These are phyloP conservation scores for Crotalus tigris DNA, from an alignment of 2,113 vertebrate species.

Conservation along the genomic window DNA sequence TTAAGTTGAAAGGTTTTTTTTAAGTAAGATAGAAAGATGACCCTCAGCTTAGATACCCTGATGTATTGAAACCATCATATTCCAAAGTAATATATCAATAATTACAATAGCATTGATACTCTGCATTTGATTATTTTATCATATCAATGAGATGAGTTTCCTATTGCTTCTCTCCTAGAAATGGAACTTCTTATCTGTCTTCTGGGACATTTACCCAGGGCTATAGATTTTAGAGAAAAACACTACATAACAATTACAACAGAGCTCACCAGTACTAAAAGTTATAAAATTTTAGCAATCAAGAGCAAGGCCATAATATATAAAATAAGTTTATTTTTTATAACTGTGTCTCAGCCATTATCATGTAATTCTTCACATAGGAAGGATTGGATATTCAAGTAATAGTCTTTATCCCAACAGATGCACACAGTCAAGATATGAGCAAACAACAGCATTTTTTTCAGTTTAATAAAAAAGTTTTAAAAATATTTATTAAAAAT, in stretches of 20 bases:
- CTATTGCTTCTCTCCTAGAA: not conserved
- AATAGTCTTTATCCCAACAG: not conserved
- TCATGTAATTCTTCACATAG: not conserved
- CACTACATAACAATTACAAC: not conserved
- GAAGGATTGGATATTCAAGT: not conserved
- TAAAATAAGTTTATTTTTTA: not conserved
- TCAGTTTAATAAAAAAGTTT: no score
- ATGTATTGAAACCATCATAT: not conserved
- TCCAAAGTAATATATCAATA: not conserved
- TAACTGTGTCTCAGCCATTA: not conserved
- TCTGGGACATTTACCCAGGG: not conserved
- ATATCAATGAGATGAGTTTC: not conserved
- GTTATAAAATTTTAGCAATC: not conserved
- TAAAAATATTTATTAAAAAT: no score
- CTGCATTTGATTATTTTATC: not conserved
- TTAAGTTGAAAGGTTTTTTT: not conserved
- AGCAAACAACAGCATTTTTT: not conserved
- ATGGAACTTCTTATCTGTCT: not conserved
- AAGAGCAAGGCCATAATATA: not conserved
- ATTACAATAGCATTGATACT: not conserved
- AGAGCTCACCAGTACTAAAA: not conserved
- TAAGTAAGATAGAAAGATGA: not conserved
- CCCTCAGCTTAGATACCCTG: not conserved
- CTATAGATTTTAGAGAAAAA: not conserved
- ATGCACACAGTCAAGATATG: not conserved